Percentiles rank a stretch among this genome's conserved stretches.
These are phyloP conservation scores for Liparis tanakae DNA, from an alignment of 2,797 vertebrate species.

Conservation along the genomic window DNA sequence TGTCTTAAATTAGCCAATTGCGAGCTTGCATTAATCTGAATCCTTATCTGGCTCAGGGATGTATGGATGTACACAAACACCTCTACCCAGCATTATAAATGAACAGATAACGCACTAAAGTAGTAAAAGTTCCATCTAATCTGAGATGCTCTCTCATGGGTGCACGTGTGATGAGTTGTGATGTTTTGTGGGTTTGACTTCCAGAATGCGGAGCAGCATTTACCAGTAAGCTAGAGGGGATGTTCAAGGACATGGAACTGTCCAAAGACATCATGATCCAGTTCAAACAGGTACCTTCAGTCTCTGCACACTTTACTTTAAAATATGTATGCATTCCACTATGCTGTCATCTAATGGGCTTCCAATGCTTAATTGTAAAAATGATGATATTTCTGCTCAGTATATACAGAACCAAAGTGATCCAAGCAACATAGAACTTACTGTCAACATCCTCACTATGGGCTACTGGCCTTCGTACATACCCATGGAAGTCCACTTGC, in stretches of 20 bases:
- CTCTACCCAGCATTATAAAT: background rate
- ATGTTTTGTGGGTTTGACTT: slow-evolving; percentile 50
- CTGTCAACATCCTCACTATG: slow-evolving; percentile 99
- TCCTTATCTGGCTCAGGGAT: background rate
- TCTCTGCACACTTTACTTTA: background rate
- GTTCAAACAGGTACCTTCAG: slow-evolving; percentile 93
- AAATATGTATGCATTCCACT: background rate
- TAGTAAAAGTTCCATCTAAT: background rate
- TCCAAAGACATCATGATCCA: slow-evolving; percentile 99
- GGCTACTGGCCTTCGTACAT: slow-evolving; percentile 99
- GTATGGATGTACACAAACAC: background rate
- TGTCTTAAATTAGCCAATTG: background rate
- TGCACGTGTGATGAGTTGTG: slow-evolving; percentile 1
- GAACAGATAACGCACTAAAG: background rate
- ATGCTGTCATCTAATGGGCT: background rate
- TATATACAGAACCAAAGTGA: slow-evolving; percentile 99
- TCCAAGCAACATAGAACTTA: slow-evolving; percentile 97
- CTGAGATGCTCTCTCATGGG: background rate
- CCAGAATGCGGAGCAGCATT: slow-evolving; percentile 98
- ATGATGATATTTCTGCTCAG: slow-evolving; percentile 71
- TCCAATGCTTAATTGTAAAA: background rate
- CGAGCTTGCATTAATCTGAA: background rate
- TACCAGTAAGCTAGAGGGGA: slow-evolving; percentile 99
- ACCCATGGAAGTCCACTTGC: slow-evolving; percentile 98
- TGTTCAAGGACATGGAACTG: slow-evolving; percentile 99